Evolutionary conservation across 2,113 vertebrate genomes (phyloP).

Genomic region (Struthidea cinerea): DNA sequence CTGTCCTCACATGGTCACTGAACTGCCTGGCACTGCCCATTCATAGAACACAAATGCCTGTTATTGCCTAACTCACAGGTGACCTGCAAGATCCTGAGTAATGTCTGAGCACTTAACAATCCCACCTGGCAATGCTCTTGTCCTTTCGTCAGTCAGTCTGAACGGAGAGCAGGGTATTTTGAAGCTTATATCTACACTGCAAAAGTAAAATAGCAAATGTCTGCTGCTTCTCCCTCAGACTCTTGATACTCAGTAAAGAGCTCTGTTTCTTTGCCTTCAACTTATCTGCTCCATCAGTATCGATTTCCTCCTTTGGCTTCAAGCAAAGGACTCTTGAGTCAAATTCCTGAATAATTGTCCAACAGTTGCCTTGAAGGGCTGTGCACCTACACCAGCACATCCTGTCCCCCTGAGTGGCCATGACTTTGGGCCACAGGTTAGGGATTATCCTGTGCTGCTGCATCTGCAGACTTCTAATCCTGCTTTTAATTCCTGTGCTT

Average conservation of each 20-base stretch:
- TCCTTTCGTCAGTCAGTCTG: neutral
- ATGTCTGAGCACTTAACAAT: neutral
- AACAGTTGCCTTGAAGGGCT: neutral
- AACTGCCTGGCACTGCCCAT: neutral
- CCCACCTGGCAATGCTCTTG: neutral
- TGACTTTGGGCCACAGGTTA: neutral
- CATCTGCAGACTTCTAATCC: neutral
- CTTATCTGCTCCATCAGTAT: neutral
- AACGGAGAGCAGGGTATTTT: neutral
- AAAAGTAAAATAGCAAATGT: neutral
- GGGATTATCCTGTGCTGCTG: neutral
- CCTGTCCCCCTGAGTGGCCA: neutral
- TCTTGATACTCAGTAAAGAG: neutral
- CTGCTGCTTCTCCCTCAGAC: neutral
- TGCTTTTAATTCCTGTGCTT: neutral
- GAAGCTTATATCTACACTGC: neutral
- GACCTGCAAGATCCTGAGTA: neutral
- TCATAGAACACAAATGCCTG: neutral
- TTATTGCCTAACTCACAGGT: neutral
- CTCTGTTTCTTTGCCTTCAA: neutral
- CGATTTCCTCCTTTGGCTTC: neutral
- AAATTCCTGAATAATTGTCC: neutral
- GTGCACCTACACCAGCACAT: neutral
- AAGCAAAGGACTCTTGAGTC: neutral
- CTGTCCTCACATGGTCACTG: accelerated